These are phyloP conservation scores for Boleophthalmus pectinirostris DNA, from an alignment of 2,113 vertebrate genomes.

Conservation along the genomic window DNA sequence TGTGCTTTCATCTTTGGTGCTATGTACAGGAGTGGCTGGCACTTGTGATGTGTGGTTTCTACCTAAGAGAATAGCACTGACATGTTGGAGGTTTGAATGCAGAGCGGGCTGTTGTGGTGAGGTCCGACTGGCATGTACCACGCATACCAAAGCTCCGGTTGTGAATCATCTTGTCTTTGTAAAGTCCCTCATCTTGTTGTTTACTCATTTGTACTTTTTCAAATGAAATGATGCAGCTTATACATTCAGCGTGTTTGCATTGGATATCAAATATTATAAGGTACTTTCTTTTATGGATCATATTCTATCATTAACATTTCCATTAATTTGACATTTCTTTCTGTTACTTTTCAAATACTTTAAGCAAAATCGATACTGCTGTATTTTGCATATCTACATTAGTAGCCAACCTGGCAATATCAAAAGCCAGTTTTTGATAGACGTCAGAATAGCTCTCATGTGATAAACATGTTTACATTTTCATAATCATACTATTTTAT, in stretches of 20 bases:
- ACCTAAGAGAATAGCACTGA: constrained; percentile 45
- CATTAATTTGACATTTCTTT: constrained; percentile 42
- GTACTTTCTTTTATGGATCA: constrained; percentile 57
- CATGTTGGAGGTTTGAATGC: constrained; percentile 24
- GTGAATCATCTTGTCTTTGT: constrained; percentile 33
- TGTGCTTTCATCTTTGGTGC: constrained; percentile 58
- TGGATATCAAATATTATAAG: constrained; percentile 31
- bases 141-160: constrained; percentile 67
- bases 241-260: constrained; percentile 35
- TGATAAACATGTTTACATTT: constrained; percentile 68
- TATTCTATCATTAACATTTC: constrained; percentile 45
- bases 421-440: constrained; percentile 49
- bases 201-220: constrained; percentile 57
- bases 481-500: constrained; percentile 61
- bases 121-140: constrained; percentile 52
- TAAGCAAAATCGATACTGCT: constrained; percentile 44
- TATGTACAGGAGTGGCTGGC: constrained; percentile 52
- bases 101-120: constrained; percentile 46
- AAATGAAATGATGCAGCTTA: constrained; percentile 64
- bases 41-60: constrained; percentile 54
- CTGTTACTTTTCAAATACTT: constrained; percentile 40
- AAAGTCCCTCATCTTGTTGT: constrained; percentile 50
- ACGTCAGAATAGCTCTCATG: constrained; percentile 37
- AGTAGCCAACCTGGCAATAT: constrained; percentile 57
- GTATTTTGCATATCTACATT: constrained; percentile 57